phyloP scores from a whole-genome alignment of 1,140 invertebrate genomes.

The Drosophila tsacasi region DNA sequence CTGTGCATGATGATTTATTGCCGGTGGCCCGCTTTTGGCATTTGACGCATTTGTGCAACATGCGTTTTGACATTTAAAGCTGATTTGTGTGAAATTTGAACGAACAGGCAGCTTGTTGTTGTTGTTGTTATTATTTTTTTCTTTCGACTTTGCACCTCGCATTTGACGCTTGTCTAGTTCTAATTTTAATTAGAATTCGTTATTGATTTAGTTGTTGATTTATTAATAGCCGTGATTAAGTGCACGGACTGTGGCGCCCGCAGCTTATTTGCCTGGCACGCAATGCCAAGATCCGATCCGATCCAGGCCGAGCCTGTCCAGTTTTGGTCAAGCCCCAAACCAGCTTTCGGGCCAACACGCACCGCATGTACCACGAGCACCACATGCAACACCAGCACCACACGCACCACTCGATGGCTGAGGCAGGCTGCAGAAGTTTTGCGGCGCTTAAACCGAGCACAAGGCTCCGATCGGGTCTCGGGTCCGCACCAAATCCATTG shows the following conservation, averaged over 20 bases:
- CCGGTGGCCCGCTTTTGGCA: conserved; percentile 69
- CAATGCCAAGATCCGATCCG: conserved; percentile 52
- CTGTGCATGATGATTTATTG: conserved; percentile 75
- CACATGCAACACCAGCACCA: conserved; percentile 10
- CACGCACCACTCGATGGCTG: conserved; percentile 29
- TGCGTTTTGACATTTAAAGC: conserved; percentile 82
- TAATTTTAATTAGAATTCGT: conserved; percentile 51
- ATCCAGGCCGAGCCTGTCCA: conserved; percentile 60
- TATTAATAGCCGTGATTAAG: conserved; percentile 71
- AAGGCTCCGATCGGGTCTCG: conserved; percentile 50
- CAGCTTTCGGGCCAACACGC: conserved; percentile 60
- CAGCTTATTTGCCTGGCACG: conserved; percentile 73
- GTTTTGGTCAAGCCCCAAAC: conserved; percentile 62
- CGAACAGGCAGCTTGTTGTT: conserved; percentile 24
- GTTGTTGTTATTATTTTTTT: background rate
- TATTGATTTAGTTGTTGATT: conserved; percentile 71
- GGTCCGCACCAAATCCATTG: conserved; percentile 1
- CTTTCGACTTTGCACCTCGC: conserved; percentile 15
- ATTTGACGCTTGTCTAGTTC: conserved; percentile 48
- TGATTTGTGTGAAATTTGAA: conserved; percentile 81
- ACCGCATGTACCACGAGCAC: conserved; percentile 20
- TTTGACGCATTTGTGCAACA: conserved; percentile 83
- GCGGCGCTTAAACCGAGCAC: conserved; percentile 74
- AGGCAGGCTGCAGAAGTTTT: conserved; percentile 68
- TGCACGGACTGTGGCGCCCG: conserved; percentile 51